Evolutionary conservation across 2,888 invertebrate species (phyloP).

Genomic region (Scaptomyza parva): DNA sequence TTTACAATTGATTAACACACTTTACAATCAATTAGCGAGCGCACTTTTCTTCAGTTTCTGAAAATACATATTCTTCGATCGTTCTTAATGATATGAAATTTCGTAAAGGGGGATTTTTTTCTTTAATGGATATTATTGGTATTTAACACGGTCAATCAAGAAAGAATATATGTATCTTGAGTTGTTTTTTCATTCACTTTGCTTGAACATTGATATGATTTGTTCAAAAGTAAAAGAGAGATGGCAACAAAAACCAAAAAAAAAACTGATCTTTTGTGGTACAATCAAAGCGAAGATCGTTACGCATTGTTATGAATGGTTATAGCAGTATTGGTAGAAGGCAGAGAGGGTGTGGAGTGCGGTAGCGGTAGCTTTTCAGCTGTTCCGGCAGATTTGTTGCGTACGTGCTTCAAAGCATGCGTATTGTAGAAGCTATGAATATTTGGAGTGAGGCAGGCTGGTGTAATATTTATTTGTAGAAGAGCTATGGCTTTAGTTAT

Average conservation of each 20-base stretch:
- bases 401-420: constrained; percentile 54
- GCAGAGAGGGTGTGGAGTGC: too few species aligned
- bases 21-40: constrained; percentile 54
- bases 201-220: constrained; percentile 16
- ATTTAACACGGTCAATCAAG: constrained; percentile 24
- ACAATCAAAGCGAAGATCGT: constrained; percentile 10
- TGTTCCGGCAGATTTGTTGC: constrained; percentile 28
- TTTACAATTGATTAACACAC: constrained; percentile 53
- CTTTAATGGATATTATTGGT: constrained; percentile 31
- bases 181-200: constrained; percentile 1
- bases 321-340: background rate
- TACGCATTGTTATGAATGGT: constrained; percentile 8
- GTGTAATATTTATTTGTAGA: background rate
- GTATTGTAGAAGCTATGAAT: constrained; percentile 1
- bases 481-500: background rate
- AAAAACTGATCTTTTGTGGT: constrained; percentile 20
- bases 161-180: background rate
- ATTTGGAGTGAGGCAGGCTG: background rate
- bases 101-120: constrained; percentile 5
- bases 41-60: constrained; percentile 16
- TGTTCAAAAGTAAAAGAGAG: background rate
- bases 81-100: constrained; percentile 19
- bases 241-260: background rate
- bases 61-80: constrained; percentile 13
- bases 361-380: background rate